Percentiles rank a stretch among this genome's conserved stretches.
Evolutionary conservation across 2,797 vertebrate species (phyloP).

Genomic region (Eospalax fontanierii): DNA sequence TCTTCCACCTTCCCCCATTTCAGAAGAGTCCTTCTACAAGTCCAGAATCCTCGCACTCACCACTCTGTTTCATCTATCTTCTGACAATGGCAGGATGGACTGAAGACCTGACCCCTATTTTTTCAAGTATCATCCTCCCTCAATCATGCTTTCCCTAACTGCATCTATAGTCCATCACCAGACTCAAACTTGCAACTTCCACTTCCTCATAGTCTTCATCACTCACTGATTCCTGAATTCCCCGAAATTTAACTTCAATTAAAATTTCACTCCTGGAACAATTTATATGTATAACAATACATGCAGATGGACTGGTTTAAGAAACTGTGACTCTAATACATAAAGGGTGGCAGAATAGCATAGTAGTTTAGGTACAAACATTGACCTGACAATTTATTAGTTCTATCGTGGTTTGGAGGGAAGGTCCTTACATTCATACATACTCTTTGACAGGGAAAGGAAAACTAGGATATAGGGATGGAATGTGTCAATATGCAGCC

Average conservation of each 20-base stretch:
- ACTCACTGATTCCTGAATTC: conserved; percentile 6
- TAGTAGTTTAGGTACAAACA: not conserved
- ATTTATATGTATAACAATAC: not conserved
- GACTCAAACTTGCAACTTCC: not conserved
- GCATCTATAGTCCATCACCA: not conserved
- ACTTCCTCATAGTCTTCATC: conserved; percentile 30
- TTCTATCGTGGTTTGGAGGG: not conserved
- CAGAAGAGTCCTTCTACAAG: not conserved
- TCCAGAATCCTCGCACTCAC: not conserved
- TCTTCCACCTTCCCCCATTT: not conserved
- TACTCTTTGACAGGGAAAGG: not conserved
- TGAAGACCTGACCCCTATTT: not conserved
- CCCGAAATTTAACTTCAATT: not conserved
- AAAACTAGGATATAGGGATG: not conserved
- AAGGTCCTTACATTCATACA: not conserved
- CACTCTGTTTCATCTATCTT: not conserved
- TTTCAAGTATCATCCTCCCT: conserved; percentile 19
- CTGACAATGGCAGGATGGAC: not conserved
- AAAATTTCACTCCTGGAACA: conserved; percentile 36
- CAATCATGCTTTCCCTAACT: not conserved
- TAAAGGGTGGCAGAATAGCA: not conserved
- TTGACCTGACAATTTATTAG: not conserved
- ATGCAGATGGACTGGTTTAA: not conserved
- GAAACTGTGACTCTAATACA: not conserved
- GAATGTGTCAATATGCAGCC: not conserved